Conservation (phyloP, 1,140 invertebrate species). For the Drosophila navojoa region DNA sequence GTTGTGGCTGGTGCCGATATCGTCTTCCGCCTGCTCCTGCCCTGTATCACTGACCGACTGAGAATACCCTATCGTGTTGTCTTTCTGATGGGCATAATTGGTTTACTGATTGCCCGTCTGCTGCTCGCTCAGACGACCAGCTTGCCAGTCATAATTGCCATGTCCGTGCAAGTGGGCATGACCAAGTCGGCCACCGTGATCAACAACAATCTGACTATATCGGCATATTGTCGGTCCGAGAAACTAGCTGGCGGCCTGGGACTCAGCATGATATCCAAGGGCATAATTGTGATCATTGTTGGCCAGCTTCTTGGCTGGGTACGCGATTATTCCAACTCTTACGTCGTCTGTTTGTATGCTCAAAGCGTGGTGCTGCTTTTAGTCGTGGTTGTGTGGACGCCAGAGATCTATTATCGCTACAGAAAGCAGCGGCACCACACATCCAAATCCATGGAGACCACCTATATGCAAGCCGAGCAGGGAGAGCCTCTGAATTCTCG, state of each 20-base stretch:
- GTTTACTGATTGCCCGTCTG: slow-evolving; percentile 61
- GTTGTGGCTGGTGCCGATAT: slow-evolving; percentile 88
- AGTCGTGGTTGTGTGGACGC: slow-evolving; percentile 86
- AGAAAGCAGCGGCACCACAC: slow-evolving; percentile 47
- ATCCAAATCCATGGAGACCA: slow-evolving; percentile 57
- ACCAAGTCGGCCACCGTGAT: slow-evolving; percentile 86
- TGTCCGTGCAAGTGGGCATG: slow-evolving; percentile 70
- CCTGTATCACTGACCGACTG: slow-evolving; percentile 87
- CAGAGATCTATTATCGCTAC: slow-evolving; percentile 84
- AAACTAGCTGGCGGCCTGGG: slow-evolving; percentile 88
- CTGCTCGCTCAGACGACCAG: slow-evolving; percentile 58
- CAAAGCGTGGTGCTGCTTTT: slow-evolving; percentile 86
- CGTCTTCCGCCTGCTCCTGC: slow-evolving; percentile 86
- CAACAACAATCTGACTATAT: slow-evolving; percentile 88
- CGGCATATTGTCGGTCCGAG: slow-evolving; percentile 86
- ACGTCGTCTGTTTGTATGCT: slow-evolving; percentile 86
- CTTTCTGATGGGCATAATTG: slow-evolving; percentile 85
- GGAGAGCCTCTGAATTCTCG: slow-evolving; percentile 40
- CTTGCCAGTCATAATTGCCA: slow-evolving; percentile 56
- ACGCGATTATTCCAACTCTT: slow-evolving; percentile 87
- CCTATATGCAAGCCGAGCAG: slow-evolving; percentile 52
- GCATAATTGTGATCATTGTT: slow-evolving; percentile 87
- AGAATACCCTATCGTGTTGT: slow-evolving; percentile 86
- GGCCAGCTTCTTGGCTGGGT: slow-evolving; percentile 89
- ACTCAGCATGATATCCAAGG: slow-evolving; percentile 90